phyloP scores from a whole-genome alignment of 1,140 invertebrate species.

The Lineus longissimus region DNA sequence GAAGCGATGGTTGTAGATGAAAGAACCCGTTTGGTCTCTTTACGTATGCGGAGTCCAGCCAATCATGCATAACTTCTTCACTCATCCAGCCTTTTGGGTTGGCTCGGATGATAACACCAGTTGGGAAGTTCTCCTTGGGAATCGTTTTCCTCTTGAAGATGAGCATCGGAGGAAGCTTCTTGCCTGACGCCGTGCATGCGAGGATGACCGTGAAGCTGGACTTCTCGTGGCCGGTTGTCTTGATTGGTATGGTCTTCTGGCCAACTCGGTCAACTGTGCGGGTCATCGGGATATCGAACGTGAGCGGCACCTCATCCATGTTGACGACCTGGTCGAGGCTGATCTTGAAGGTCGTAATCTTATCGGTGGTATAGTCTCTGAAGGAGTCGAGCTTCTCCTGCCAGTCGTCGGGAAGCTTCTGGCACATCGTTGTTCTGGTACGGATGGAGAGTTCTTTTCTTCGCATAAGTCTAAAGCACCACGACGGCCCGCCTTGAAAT shows the following conservation, averaged over 20 bases:
- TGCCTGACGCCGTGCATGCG: too few relatives aligned
- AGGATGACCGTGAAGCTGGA: too few relatives aligned
- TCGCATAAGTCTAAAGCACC: background rate
- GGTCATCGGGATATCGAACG: too few relatives aligned
- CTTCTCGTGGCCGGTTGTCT: too few relatives aligned
- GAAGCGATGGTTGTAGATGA: background rate
- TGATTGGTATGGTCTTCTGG: background rate
- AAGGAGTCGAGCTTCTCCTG: background rate
- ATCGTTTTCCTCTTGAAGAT: conserved; percentile 34
- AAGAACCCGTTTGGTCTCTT: conserved; percentile 12
- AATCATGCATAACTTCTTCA: conserved; percentile 13
- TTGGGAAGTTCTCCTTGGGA: conserved; percentile 15
- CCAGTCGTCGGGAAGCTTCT: background rate
- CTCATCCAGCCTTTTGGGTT: too few relatives aligned
- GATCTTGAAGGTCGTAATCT: background rate
- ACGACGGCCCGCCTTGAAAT: background rate
- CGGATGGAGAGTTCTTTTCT: background rate
- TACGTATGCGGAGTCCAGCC: conserved; percentile 25
- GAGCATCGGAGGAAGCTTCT: conserved; percentile 34
- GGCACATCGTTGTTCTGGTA: background rate
- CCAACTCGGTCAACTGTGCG: too few relatives aligned
- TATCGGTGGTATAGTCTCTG: background rate
- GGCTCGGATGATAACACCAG: too few relatives aligned
- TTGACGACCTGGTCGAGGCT: background rate
- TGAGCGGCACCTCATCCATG: background rate